Evolutionary conservation across 2,888 invertebrate species (phyloP).

Genomic region (Drosophila imparisetae): DNA sequence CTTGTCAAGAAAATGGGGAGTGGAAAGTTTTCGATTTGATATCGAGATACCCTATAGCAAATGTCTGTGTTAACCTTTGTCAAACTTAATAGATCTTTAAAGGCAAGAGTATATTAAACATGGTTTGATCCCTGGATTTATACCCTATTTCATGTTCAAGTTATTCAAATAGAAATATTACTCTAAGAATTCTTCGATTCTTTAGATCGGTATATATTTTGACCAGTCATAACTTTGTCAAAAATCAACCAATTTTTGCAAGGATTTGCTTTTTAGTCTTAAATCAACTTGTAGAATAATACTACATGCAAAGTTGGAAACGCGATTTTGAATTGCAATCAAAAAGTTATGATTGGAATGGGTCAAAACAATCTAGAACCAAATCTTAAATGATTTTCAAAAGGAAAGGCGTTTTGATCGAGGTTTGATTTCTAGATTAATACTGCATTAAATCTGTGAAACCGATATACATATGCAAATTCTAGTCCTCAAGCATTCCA

Average conservation of each 20-base stretch:
- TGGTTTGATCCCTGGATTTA: neutral
- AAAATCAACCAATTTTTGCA: neutral
- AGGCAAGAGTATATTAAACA: accelerated
- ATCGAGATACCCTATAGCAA: neutral
- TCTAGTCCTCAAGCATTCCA: accelerated
- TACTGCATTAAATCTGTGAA: neutral
- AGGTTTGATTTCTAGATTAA: neutral
- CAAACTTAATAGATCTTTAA: neutral
- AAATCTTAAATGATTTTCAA: neutral
- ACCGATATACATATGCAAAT: accelerated
- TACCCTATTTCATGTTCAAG: neutral
- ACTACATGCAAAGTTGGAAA: neutral
- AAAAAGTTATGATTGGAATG: accelerated
- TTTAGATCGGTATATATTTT: neutral
- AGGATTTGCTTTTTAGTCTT: neutral
- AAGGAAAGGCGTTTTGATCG: neutral
- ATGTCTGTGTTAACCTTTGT: accelerated
- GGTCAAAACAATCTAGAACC: accelerated
- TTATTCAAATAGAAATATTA: neutral
- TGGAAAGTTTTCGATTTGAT: neutral
- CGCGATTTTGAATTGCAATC: neutral
- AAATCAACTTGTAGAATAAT: accelerated
- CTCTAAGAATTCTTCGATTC: accelerated
- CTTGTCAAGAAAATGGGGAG: neutral
- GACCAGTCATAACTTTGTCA: accelerated